phyloP scores from a whole-genome alignment of 1,140 invertebrate genomes.

The Homalodisca vitripennis region DNA sequence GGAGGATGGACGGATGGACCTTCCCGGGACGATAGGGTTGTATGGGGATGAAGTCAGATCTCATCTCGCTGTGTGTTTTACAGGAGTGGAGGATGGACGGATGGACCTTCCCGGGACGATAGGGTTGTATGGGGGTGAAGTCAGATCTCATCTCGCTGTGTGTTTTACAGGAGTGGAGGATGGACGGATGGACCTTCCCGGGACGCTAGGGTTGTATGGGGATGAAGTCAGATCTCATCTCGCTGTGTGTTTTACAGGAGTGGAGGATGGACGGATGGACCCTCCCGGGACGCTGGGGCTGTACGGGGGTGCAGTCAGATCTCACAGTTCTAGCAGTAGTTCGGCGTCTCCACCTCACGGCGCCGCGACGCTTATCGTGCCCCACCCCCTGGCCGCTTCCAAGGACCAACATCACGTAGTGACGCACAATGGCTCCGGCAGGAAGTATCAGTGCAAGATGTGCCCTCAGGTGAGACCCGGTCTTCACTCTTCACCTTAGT shows the following conservation, averaged over 20 bases:
- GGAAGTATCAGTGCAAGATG: conserved; percentile 98
- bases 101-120: no score
- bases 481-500: background rate
- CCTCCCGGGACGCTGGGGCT: conserved; percentile 25
- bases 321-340: conserved; percentile 40
- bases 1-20: no score
- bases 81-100: no score
- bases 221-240: no score
- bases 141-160: no score
- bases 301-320: conserved; percentile 34
- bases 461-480: conserved; percentile 86
- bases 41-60: no score
- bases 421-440: conserved; percentile 53
- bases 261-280: conserved; percentile 38
- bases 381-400: conserved; percentile 84
- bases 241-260: no score
- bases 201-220: conserved; percentile 28
- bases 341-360: conserved; percentile 38
- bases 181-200: conserved; percentile 32
- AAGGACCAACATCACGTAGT: conserved; percentile 56
- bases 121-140: no score
- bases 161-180: conserved; percentile 38
- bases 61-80: no score
- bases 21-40: no score
- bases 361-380: conserved; percentile 75